Conservation (phyloP, 30 jellyfish, hydroid and myxozoan genomes). For the Mastigias papua region DNA sequence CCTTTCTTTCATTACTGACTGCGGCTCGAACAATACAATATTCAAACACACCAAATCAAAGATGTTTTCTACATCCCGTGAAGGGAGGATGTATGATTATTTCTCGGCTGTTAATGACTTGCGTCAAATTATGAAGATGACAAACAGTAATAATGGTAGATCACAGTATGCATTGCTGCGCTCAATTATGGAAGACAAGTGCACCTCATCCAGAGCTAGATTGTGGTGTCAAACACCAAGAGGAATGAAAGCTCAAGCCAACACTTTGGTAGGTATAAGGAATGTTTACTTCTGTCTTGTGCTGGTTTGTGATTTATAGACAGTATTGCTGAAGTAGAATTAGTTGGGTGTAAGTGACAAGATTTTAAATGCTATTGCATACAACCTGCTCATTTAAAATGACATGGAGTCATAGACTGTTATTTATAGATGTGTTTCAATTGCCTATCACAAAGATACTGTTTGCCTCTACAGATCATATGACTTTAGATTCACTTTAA, state of each 20-base stretch:
- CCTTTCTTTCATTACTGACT: conserved; percentile 41
- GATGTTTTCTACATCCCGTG: not conserved
- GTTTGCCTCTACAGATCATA: too few relatives aligned
- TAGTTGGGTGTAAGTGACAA: too few relatives aligned
- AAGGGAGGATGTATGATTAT: not conserved
- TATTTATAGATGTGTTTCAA: too few relatives aligned
- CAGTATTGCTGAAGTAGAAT: too few relatives aligned
- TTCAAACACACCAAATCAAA: not conserved
- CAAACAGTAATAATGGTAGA: not conserved
- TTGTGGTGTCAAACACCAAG: not conserved
- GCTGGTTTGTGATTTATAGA: too few relatives aligned
- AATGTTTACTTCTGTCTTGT: too few relatives aligned
- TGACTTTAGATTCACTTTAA: too few relatives aligned
- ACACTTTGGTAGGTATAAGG: not conserved
- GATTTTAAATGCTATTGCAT: too few relatives aligned
- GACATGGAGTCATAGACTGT: too few relatives aligned
- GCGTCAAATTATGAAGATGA: conserved; percentile 6
- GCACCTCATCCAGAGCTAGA: not conserved
- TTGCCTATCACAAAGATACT: too few relatives aligned
- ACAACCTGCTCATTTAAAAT: too few relatives aligned
- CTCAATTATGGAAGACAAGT: not conserved
- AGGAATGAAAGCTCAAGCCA: not conserved
- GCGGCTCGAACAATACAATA: conserved; percentile 50
- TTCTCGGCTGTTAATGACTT: conserved; percentile 42
- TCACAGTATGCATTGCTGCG: not conserved